A percentile compares a stretch with the other conserved stretches of the same genome.
phyloP scores from a whole-genome alignment of 1,140 invertebrate species.

The Formica selysi region DNA sequence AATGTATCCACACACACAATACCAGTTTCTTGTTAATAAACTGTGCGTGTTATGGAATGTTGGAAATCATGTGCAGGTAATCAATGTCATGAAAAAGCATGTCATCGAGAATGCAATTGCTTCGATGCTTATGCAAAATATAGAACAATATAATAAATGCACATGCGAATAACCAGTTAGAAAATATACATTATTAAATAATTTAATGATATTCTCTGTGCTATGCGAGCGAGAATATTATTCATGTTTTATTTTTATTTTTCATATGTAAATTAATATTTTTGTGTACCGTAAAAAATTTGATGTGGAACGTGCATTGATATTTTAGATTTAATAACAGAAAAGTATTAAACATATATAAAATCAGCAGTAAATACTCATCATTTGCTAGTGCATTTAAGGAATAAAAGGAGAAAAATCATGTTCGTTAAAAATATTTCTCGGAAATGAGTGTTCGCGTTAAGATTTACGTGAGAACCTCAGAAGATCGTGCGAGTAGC shows the following conservation, averaged over 20 bases:
- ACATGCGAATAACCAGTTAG: background rate
- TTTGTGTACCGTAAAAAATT: background rate
- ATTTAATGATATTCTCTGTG: background rate
- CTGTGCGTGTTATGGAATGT: background rate
- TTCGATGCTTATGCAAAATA: slow-evolving; percentile 11
- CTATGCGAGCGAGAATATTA: background rate
- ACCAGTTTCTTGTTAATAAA: slow-evolving; percentile 26
- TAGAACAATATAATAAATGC: background rate
- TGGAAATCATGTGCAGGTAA: slow-evolving; percentile 11
- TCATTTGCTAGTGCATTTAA: background rate
- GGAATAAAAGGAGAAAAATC: background rate
- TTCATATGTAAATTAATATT: background rate
- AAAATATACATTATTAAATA: slow-evolving; percentile 8
- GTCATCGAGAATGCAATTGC: background rate
- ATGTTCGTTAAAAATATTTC: background rate
- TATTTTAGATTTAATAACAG: background rate
- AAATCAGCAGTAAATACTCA: background rate
- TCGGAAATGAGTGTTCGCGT: slow-evolving; percentile 17
- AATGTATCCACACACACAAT: background rate
- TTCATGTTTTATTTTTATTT: background rate
- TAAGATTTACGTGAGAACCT: slow-evolving; percentile 60
- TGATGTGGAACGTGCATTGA: background rate
- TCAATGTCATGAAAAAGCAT: slow-evolving; percentile 6
- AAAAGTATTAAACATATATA: background rate
- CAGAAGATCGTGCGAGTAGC: slow-evolving; percentile 5